A percentile compares a stretch with the other conserved stretches of the same genome.
Evolutionary conservation across 2,113 vertebrate species (phyloP).

Genomic region (Ranitomeya imitator): DNA sequence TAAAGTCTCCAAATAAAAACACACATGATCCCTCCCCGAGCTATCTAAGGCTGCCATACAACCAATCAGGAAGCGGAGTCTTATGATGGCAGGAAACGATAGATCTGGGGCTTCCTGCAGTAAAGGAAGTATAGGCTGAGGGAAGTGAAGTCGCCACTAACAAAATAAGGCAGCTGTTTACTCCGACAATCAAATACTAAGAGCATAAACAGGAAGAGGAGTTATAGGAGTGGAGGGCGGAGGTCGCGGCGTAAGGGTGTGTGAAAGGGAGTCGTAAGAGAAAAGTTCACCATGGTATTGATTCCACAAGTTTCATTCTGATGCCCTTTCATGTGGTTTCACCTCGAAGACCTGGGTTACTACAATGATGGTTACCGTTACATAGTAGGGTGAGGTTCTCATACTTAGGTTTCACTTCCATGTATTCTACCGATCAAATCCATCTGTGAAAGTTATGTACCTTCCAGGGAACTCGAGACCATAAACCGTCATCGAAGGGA

Average conservation of each 20-base stretch:
- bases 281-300: not conserved
- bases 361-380: slow-evolving; percentile 57
- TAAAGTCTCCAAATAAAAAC: slow-evolving; percentile 51
- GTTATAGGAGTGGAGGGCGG: slow-evolving; percentile 14
- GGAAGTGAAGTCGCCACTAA: slow-evolving; percentile 47
- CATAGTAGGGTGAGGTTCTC: slow-evolving; percentile 70
- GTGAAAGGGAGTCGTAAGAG: slow-evolving; percentile 60
- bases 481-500: not conserved
- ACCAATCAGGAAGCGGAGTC: slow-evolving; percentile 45
- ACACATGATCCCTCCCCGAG: slow-evolving; percentile 23
- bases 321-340: slow-evolving; percentile 42
- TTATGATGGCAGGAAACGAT: slow-evolving; percentile 60
- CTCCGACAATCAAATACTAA: slow-evolving; percentile 30
- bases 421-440: slow-evolving; percentile 37
- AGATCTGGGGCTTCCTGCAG: slow-evolving; percentile 26
- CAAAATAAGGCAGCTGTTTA: slow-evolving; percentile 53
- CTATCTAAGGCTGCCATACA: slow-evolving; percentile 27
- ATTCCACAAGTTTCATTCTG: slow-evolving; percentile 26
- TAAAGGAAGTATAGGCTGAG: slow-evolving; percentile 38
- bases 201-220: slow-evolving; percentile 47
- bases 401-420: slow-evolving; percentile 40
- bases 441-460: slow-evolving; percentile 57
- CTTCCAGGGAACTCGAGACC: not conserved
- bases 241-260: slow-evolving; percentile 65
- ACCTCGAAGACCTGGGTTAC: slow-evolving; percentile 1